Base-by-base conservation (phyloP, 2,113 vertebrate genomes). In the Calidris pygmaea region DNA sequence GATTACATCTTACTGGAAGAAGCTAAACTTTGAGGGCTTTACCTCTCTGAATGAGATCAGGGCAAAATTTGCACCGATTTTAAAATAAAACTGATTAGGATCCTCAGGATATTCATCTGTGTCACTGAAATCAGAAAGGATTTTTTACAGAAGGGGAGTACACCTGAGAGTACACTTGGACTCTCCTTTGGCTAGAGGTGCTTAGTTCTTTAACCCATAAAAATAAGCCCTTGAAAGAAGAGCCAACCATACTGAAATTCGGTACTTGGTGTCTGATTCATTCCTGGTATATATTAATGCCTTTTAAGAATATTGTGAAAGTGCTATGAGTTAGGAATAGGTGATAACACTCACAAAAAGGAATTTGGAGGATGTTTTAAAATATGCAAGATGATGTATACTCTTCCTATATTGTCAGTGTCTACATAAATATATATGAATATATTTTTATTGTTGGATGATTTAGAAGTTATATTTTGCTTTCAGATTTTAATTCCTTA, bases 341-440 rank as follows among this genome's bases (percentile, higher is more conserved):
- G 75, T 87, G 50, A 45, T 63, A 85, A 48, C 27, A 68, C n/a
- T 76, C 62, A 67, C n/a, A 66, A 70, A 93, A 97, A 93, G 37
- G 48, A 93, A 85, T 84, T 84, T 90, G 52, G 48, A 96, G 37
- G 74, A 53, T 91, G 17, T 80, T 81, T 95, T 83, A 80, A 93
- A 90, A 97, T 96, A 96, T 95, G 90, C 89, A 96, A 97, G 82
- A 72, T 85, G 18, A 73, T 94, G 53, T 96, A 85, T 91, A 67
- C 41, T 76, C 56, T 95, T 95, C 59, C 72, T 95, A 23, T 85
- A 82, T 26, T 76, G 76, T 68, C 75, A 34, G 47, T 83, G 89
- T 95, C 85, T 94, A 91, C 91, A 89, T 95, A 90, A 87, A 94
- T 74, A 95, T 58, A 94, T 88, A 95, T 84, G 56, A 90, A 91